Percentiles rank a stretch among this genome's conserved stretches.
Conservation (phyloP, 2,888 invertebrate genomes). For the Drosophila borborema region DNA sequence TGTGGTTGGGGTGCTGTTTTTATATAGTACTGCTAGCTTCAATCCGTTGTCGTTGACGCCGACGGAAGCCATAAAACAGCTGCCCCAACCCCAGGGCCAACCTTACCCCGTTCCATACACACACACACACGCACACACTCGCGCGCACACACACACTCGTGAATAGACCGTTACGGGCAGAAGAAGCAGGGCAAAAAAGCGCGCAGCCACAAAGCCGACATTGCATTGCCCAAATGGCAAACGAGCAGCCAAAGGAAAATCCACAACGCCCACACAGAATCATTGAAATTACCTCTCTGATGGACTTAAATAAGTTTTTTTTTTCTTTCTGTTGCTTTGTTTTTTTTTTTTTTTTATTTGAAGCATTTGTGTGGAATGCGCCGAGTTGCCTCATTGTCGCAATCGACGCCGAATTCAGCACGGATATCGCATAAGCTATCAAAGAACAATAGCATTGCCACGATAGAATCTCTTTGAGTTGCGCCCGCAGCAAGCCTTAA, state of each 20-base stretch:
- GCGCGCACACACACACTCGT: constrained; percentile 6
- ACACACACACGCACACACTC: constrained; percentile 10
- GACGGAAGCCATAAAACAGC: constrained; percentile 67
- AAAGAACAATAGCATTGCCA: not conserved
- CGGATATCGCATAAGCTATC: constrained; percentile 17
- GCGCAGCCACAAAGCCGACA: constrained; percentile 71
- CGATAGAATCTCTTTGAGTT: not conserved
- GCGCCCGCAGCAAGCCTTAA: not conserved
- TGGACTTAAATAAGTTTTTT: constrained; percentile 41
- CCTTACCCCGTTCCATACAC: constrained; percentile 12
- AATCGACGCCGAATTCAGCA: constrained; percentile 4
- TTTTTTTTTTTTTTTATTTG: not conserved
- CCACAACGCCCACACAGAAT: constrained; percentile 27
- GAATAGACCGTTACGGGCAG: constrained; percentile 32
- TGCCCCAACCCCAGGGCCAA: not conserved
- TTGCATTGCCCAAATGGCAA: constrained; percentile 58
- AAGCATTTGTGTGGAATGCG: constrained; percentile 32
- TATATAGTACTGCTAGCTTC: constrained; percentile 54
- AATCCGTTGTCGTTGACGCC: constrained; percentile 65
- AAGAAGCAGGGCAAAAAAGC: constrained; percentile 32
- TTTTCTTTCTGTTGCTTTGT: too few relatives aligned
- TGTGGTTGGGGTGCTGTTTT: constrained; percentile 38
- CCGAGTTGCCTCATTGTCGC: constrained; percentile 17
- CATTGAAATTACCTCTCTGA: constrained; percentile 54
- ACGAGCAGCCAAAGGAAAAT: not conserved